Evolutionary conservation across 2,797 vertebrate genomes (phyloP), one percentile per base, ranked within the genome.

Genomic region (Clarias platycephalus): DNA sequence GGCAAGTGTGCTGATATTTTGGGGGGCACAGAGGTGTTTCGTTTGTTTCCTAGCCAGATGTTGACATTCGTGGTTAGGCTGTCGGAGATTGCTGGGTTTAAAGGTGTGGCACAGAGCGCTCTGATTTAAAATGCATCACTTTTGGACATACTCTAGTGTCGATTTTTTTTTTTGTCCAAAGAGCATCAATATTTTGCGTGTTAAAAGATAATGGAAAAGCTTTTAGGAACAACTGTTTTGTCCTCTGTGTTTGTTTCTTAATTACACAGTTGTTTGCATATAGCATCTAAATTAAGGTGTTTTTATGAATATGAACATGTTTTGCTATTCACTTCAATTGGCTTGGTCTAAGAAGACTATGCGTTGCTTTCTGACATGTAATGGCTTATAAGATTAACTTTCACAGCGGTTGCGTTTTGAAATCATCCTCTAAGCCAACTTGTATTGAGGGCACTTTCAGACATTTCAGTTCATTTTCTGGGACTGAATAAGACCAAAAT

Each of bases 111-210:
- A 78, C 37, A 63, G 75, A 57, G 62, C 28, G 57, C 28, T 66
- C 85, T 87, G 88, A 89, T 88, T 49, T 87, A 85, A 87, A 81
- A 89, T 83, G 79, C 86, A 87, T 87, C 83, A 68, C 66, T 66
- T 55, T 44, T 13, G 12, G 37, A 71, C 67, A 72, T 34, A 24
- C 76, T 81, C 67, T 85, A 31, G 37, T 80, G 71, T 37, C 71
- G 58, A 80, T 49, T 40, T 85, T 63, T 40, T 85, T 63, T 63
- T 77, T 90, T 87, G 80, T 82, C 84, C 84, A 86, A 76, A 77
- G 81, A 26, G 62, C 83, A 60, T 26, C 57, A 64, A 77, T 86
- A 62, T 67, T 76, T 89, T 86, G 82, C 85, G 80, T 84, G 62
- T 80, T 86, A 63, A 75, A 85, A 83, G 83, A 80, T 82, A 90